These are phyloP conservation scores for Synodontis membranacea DNA, from an alignment of 2,113 vertebrate genomes.

Conservation along the genomic window DNA sequence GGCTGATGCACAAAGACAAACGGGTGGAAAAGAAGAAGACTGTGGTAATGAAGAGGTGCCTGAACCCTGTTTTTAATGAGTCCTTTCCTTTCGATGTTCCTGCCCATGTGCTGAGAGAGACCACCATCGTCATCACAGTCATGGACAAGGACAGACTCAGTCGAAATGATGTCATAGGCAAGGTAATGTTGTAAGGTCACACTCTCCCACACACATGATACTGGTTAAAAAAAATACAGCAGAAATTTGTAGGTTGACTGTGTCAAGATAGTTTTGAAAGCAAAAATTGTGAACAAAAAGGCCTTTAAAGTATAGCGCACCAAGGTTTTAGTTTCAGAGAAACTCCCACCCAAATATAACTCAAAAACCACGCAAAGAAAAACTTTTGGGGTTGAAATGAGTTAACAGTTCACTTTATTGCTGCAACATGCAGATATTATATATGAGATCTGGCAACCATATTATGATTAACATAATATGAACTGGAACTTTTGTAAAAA, in stretches of 20 bases:
- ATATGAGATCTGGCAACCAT: not conserved
- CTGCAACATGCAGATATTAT: not conserved
- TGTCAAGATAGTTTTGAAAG: no score
- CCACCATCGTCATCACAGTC: constrained; percentile 87
- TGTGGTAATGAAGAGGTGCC: constrained; percentile 93
- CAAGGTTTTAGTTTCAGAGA: no score
- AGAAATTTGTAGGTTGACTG: no score
- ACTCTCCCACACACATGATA: not conserved
- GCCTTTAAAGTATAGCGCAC: no score
- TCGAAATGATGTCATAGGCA: constrained; percentile 98
- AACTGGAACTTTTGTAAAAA: not conserved
- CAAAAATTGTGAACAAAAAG: no score
- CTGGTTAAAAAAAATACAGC: not conserved
- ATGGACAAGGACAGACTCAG: constrained; percentile 98
- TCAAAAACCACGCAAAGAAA: no score
- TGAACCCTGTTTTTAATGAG: constrained; percentile 97
- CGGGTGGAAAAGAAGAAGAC: constrained; percentile 99
- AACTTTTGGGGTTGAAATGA: no score
- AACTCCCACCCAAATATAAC: no score
- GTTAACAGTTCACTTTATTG: no score
- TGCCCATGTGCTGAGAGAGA: constrained; percentile 94
- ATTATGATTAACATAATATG: not conserved
- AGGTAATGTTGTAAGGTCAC: constrained; percentile 72
- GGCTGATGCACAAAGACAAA: constrained; percentile 99
- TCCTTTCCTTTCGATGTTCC: constrained; percentile 97